Evolutionary conservation across 2,888 invertebrate species (phyloP), one percentile per base, ranked within the genome.

Genomic region (Rotaria macrura): DNA sequence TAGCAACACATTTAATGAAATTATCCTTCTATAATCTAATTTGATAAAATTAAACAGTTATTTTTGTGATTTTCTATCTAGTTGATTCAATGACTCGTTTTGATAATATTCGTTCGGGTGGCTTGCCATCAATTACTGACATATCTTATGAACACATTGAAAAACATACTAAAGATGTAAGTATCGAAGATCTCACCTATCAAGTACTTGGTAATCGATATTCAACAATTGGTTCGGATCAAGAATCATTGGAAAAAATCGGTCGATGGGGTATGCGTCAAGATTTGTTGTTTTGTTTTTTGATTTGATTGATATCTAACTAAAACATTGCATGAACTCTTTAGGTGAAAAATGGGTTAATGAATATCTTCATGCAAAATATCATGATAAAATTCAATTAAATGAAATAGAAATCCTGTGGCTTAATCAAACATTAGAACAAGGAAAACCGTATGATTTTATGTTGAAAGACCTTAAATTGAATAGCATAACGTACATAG

Each of bases 391-490:
- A 84, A 83, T 85, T 84, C 55, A 84, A 52, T 55, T 29, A 9
- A 79, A 79, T 9, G 20, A 47, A 38, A 83, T 85, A 25, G 43
- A 54, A 65, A 65, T 85, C 49, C 40, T 65, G 72, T 85, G 85
- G 85, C 12, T 85, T 10, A 85, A 85, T 84, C 47, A 85, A 52
- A 40, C 52, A n/a, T 47, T 29, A 10, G 85, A 85, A 85, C 57
- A 83, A 49, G 85, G 85, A 1, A 47, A 83, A 38, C 85, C 85
- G 7, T 85, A 85, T 85, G 85, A 85, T 85, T 85, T 85, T 38
- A 55, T 49, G 3, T n/a, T 85, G 20, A 79, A 47, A 47, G 40
- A 55, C 52, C 55, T 84, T 52, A 49, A 84, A 65, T 47, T 23
- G 6, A 65, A 85, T 52, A 52, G 34, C 3, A 83, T 55, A 7